Conservation (phyloP, 2,113 vertebrate genomes). For the Archocentrus centrarchus region DNA sequence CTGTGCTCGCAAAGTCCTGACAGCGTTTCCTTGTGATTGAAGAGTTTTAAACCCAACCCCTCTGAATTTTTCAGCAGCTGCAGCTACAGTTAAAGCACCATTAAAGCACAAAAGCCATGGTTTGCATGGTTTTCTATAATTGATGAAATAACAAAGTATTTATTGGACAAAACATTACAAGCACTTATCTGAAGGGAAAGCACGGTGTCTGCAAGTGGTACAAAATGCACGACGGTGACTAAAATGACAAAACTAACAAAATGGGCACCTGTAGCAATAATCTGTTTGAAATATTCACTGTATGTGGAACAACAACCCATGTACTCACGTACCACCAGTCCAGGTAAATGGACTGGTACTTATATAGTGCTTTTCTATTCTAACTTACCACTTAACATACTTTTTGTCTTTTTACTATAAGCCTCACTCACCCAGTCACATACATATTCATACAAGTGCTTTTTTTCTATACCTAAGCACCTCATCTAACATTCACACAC, state of each 20-base stretch:
- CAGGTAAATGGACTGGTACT: neutral
- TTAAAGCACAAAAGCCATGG: slow-evolving; percentile 66
- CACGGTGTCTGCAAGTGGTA: neutral
- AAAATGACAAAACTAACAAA: slow-evolving; percentile 4
- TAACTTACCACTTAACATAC: neutral
- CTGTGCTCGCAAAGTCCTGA: slow-evolving; percentile 39
- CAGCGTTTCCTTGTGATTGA: slow-evolving; percentile 69
- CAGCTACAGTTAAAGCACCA: slow-evolving; percentile 65
- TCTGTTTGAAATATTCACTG: neutral
- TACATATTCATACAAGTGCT: neutral
- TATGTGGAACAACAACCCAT: neutral
- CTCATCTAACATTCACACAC: neutral
- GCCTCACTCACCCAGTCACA: neutral
- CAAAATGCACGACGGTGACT: slow-evolving; percentile 4
- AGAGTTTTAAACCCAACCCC: slow-evolving; percentile 59
- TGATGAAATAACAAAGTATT: slow-evolving; percentile 76
- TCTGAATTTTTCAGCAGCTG: slow-evolving; percentile 76
- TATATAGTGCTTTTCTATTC: neutral
- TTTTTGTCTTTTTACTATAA: neutral
- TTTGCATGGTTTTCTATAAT: slow-evolving; percentile 64
- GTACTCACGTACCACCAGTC: too few relatives aligned
- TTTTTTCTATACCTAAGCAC: neutral
- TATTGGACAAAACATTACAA: slow-evolving; percentile 53
- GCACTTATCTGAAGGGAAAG: slow-evolving; percentile 43
- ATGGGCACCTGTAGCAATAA: slow-evolving; percentile 4